A percentile compares a stretch with the other conserved stretches of the same genome.
Evolutionary conservation across 2,113 vertebrate genomes (phyloP).

Genomic region (Lichenostomus cassidix): DNA sequence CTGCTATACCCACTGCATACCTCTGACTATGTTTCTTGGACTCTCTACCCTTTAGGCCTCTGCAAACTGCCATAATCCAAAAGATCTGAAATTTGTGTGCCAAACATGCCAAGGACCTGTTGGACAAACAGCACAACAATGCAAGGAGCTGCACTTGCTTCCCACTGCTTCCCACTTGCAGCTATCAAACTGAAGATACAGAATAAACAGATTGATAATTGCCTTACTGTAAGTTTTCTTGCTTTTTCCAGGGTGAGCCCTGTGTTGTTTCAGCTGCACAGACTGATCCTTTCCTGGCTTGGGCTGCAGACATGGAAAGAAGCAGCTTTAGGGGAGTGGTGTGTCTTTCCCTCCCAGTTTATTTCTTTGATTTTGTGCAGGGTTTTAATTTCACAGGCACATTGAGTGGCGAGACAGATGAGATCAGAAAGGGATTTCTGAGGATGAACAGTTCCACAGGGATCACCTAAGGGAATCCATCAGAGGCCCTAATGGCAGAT

Average conservation of each 20-base stretch:
- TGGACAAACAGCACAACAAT: neutral
- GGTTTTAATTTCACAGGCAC: neutral
- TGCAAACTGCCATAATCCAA: neutral
- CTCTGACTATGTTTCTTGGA: neutral
- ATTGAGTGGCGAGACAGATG: neutral
- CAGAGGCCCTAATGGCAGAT: neutral
- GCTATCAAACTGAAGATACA: neutral
- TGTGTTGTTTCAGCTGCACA: rapidly evolving
- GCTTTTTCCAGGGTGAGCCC: neutral
- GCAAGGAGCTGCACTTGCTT: neutral
- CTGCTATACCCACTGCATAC: neutral
- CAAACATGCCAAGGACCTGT: neutral
- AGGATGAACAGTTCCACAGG: neutral
- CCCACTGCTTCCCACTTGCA: neutral
- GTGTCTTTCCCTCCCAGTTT: neutral
- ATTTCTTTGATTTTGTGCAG: neutral
- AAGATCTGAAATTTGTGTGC: neutral
- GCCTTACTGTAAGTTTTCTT: neutral
- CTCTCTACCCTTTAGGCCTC: neutral
- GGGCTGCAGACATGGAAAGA: neutral
- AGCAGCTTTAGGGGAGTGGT: neutral
- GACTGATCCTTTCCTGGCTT: neutral
- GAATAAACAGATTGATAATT: neutral
- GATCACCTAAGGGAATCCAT: neutral
- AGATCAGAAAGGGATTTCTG: neutral